Conservation (phyloP, 2,888 invertebrate species). For the Bugula neritina region DNA sequence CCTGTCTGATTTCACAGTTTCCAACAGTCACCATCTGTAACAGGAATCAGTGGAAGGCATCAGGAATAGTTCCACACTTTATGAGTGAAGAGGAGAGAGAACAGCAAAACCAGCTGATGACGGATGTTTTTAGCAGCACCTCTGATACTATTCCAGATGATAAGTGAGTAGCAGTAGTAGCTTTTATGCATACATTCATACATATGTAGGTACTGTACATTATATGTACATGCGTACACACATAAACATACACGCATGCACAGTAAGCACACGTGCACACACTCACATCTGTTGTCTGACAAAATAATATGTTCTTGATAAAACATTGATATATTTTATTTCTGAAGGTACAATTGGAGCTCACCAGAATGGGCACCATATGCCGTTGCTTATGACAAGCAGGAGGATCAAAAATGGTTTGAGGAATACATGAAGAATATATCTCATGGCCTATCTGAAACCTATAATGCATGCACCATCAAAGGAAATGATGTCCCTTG, state of each 20-base stretch:
- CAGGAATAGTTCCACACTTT: not conserved
- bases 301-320: too few relatives aligned
- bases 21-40: slow-evolving; percentile 16
- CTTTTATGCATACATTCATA: too few relatives aligned
- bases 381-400: not conserved
- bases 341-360: not conserved
- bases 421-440: not conserved
- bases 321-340: too few relatives aligned
- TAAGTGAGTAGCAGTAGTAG: not conserved
- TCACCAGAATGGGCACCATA: not conserved
- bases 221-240: too few relatives aligned
- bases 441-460: not conserved
- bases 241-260: too few relatives aligned
- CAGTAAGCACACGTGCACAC: too few relatives aligned
- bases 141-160: not conserved
- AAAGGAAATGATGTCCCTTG: not conserved
- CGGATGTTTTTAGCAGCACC: not conserved
- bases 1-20: too few relatives aligned
- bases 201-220: too few relatives aligned
- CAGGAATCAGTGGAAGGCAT: slow-evolving; percentile 5
- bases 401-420: not conserved
- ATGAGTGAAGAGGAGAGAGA: too few relatives aligned
- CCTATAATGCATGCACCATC: not conserved
- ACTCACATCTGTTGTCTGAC: too few relatives aligned
- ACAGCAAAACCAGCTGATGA: not conserved